Base-by-base conservation (phyloP, 2,797 vertebrate species). In the Galaxias olidus region DNA sequence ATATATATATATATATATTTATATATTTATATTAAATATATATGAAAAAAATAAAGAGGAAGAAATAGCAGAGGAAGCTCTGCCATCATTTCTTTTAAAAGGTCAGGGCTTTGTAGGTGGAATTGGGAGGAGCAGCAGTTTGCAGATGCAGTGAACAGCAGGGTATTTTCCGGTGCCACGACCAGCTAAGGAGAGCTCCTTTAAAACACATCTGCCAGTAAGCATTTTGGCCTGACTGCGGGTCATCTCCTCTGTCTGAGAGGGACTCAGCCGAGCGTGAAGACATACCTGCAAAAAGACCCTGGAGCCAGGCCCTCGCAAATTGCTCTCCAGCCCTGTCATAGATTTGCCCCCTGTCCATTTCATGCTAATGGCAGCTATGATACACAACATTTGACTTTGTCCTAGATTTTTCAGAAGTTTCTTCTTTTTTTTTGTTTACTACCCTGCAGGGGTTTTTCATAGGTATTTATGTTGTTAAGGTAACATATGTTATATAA, bases 81-180 rank as follows among this genome's bases (percentile, higher is more conserved):
- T 93, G 94, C 95, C 93, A 92, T 96, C 94, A 94, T 94, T 95
- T 92, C 89, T 95, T 93, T 93, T 85, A 81, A 98, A 98, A 99
- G 96, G 96, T 98, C 95, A 98, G 93, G 91, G 92, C 93, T 94
- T 94, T 95, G 93, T 94, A 92, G 94, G 93, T 94, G 93, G 92
- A 94, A 92, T 93, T 76, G 77, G 93, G 93, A 93, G 92, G 91
- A 91, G 87, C 92, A 82, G 90, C 65, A 87, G 92, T 92, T 94
- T 95, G 94, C 93, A 96, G 95, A 95, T 96, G 94, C 84, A 84
- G 91, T 85, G 94, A 98, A 96, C 96, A 98, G 96, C 95, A 95
- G 94, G 95, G 86, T 94, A 94, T 98, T 98, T 99, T 96, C 95
- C 92, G 88, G 95, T 96, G 95, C 95, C 95, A 94, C 96, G 94